These are phyloP conservation scores for Phrynocephalus versicolor DNA, from an alignment of 2,113 vertebrate genomes.

Conservation along the genomic window DNA sequence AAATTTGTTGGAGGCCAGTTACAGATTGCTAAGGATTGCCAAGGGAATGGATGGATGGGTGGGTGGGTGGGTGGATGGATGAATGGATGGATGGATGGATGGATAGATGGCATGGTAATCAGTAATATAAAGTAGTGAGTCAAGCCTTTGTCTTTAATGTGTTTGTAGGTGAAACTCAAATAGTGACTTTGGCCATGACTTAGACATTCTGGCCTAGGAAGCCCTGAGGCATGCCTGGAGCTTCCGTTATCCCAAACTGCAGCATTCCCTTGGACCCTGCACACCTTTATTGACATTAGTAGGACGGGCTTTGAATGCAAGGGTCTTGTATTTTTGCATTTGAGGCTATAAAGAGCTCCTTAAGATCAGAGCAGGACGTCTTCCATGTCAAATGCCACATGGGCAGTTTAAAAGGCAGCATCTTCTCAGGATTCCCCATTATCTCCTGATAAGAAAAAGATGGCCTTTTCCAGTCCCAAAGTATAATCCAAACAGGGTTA, in stretches of 20 bases:
- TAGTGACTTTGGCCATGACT: not conserved
- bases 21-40: constrained; percentile 16
- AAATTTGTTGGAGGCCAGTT: constrained; percentile 40
- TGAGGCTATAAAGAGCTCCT: not conserved
- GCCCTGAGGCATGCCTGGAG: not conserved
- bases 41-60: too few species aligned
- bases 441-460: constrained; percentile 47
- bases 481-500: constrained; percentile 24
- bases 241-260: too few species aligned
- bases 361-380: constrained; percentile 1
- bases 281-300: not conserved
- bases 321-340: not conserved
- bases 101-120: constrained; percentile 54
- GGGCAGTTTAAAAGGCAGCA: constrained; percentile 66
- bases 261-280: not conserved
- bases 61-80: too few species aligned
- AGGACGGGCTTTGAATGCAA: constrained; percentile 21
- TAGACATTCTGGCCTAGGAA: not conserved
- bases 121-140: not conserved
- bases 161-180: not conserved
- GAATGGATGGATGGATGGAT: too few species aligned
- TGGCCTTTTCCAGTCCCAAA: constrained; percentile 57
- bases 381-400: constrained; percentile 27
- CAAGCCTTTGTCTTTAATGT: not conserved
- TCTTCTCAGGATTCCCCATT: constrained; percentile 53